A percentile compares a stretch with the other conserved stretches of the same genome.
These are phyloP conservation scores for Grammomys dolichurus DNA, from an alignment of 2,113 vertebrate species.

Conservation along the genomic window DNA sequence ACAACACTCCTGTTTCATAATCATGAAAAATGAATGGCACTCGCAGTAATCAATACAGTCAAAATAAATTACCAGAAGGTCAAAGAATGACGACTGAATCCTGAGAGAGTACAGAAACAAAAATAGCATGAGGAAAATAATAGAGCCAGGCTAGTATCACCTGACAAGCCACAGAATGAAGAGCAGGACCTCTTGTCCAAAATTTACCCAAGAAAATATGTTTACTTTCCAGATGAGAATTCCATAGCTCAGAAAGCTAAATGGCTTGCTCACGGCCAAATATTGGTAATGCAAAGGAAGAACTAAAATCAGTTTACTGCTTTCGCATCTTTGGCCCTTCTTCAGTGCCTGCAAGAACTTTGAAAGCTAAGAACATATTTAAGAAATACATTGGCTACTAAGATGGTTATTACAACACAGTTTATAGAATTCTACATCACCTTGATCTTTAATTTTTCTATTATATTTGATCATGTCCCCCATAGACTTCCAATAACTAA, in stretches of 20 bases:
- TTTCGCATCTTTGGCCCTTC: not conserved
- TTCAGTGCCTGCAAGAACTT: not conserved
- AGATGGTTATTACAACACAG: not conserved
- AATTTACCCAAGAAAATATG: not conserved
- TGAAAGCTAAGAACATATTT: not conserved
- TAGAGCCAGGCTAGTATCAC: not conserved
- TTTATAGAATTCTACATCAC: not conserved
- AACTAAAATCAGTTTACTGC: not conserved
- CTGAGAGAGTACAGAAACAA: slow-evolving; percentile 29
- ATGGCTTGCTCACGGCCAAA: not conserved
- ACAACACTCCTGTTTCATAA: not conserved
- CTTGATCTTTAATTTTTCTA: not conserved
- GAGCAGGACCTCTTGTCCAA: not conserved
- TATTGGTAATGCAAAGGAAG: not conserved
- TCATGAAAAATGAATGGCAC: slow-evolving; percentile 29
- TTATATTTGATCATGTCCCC: not conserved
- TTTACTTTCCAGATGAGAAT: slow-evolving; percentile 2
- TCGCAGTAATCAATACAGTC: not conserved
- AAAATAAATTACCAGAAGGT: slow-evolving; percentile 47
- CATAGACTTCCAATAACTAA: not conserved
- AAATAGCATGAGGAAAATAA: slow-evolving; percentile 43
- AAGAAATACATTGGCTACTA: not conserved
- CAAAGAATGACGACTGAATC: slow-evolving; percentile 49
- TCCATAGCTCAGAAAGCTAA: not conserved
- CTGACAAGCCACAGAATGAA: not conserved